Conservation (phyloP, 2,113 vertebrate genomes). For the Meleagris gallopavo region DNA sequence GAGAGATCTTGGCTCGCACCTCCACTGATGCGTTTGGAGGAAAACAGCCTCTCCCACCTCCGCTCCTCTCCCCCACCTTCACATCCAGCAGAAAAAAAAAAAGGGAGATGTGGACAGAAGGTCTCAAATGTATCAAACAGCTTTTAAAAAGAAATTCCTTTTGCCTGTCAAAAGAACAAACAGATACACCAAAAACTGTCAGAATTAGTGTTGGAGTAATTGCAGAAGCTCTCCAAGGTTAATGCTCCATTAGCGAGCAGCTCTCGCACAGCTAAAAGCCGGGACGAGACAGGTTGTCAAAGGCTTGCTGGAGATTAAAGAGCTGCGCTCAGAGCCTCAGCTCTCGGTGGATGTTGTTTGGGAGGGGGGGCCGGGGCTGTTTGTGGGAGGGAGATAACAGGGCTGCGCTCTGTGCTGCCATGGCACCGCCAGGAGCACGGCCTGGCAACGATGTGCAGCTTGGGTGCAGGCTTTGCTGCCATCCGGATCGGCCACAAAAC, state of each 20-base stretch:
- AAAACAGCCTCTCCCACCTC: neutral
- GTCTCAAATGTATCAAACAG: conserved; percentile 73
- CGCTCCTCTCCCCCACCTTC: neutral
- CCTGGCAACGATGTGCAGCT: neutral
- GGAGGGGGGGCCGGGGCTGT: neutral
- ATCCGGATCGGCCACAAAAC: accelerated
- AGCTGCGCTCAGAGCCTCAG: conserved; percentile 59
- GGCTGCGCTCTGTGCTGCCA: neutral
- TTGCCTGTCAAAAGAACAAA: conserved; percentile 63
- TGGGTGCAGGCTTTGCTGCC: too few relatives aligned
- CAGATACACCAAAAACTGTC: conserved; percentile 53
- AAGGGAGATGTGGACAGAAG: conserved; percentile 45
- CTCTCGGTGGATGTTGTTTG: conserved; percentile 61
- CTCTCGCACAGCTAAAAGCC: conserved; percentile 73
- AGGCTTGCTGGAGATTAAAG: conserved; percentile 78
- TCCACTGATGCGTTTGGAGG: accelerated
- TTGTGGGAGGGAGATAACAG: neutral
- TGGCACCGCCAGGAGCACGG: accelerated
- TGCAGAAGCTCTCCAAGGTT: conserved; percentile 76
- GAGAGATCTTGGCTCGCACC: neutral
- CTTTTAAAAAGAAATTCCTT: conserved; percentile 65
- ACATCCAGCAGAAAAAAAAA: neutral
- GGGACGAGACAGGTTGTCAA: conserved; percentile 77
- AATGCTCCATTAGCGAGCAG: conserved; percentile 75
- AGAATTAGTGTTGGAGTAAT: conserved; percentile 69